Evolutionary conservation across 2,888 invertebrate genomes (phyloP).

Genomic region (Volucella inanis): DNA sequence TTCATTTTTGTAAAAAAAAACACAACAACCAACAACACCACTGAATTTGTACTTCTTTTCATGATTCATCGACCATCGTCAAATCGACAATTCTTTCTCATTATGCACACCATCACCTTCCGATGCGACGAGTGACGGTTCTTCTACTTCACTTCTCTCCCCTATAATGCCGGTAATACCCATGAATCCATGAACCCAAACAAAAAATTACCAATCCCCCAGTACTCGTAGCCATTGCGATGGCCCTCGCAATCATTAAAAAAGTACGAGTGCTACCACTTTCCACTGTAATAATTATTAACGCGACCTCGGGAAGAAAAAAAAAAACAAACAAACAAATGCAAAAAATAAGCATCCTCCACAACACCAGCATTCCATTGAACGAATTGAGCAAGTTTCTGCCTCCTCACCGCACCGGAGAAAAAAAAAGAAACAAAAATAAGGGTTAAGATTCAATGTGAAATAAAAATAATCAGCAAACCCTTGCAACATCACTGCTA

Average conservation of each 20-base stretch:
- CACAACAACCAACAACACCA: slow-evolving; percentile 16
- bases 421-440: slow-evolving; percentile 1
- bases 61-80: slow-evolving; percentile 66
- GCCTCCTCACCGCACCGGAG: background rate
- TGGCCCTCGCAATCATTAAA: slow-evolving; percentile 61
- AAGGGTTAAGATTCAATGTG: slow-evolving; percentile 48
- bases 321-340: slow-evolving; percentile 24
- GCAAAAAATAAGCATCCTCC: slow-evolving; percentile 25
- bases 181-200: slow-evolving; percentile 33
- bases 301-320: slow-evolving; percentile 59
- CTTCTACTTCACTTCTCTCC: slow-evolving; percentile 37
- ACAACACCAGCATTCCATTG: slow-evolving; percentile 27
- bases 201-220: slow-evolving; percentile 23
- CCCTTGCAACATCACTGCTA: slow-evolving; percentile 31
- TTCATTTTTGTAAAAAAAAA: slow-evolving; percentile 1
- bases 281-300: slow-evolving; percentile 64
- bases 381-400: slow-evolving; percentile 45
- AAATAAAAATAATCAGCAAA: slow-evolving; percentile 28
- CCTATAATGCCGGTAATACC: slow-evolving; percentile 12
- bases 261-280: slow-evolving; percentile 26
- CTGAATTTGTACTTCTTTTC: slow-evolving; percentile 26
- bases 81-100: slow-evolving; percentile 69
- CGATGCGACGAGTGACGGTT: slow-evolving; percentile 15
- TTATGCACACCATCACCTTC: slow-evolving; percentile 73
- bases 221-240: slow-evolving; percentile 30